Evolutionary conservation across 2,113 vertebrate species (phyloP), one percentile per base, ranked within the genome.

Genomic region (Lepisosteus osseus): DNA sequence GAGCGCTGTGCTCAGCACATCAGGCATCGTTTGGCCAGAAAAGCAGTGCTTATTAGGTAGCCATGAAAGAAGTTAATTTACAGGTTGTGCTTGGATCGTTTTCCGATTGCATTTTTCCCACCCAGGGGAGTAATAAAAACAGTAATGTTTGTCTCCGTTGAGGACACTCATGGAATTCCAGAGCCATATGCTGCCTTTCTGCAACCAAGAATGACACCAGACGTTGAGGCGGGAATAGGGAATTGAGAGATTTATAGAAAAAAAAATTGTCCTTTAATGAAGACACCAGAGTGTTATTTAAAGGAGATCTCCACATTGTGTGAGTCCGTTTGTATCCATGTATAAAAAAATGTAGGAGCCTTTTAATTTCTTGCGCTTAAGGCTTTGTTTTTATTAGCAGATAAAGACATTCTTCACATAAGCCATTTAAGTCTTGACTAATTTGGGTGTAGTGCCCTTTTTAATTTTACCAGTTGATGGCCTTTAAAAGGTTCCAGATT

Each of bases 211-310:
- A 72, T 74, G 72, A 79, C 76, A 74, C 72, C 78, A 63, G 70
- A 76, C 59, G 74, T 44, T 72, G 74, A 67, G 76, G 73, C 71
- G 71, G 71, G 72, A 75, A 76, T 76, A 29, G 61, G 62, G 70
- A 54, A 51, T 67, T 75, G 71, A 43, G 57, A 40, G 59, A 64
- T 76, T 82, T 80, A 70, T 82, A 61, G 59, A 40, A 56, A 61
- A 55, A 17, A 15, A 44, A 41, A 51, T 1, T 68, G 83, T 84
- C 76, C 79, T 76, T 69, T 82, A 81, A 83, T 82, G 79, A 84
- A 87, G 83, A 86, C 78, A 83, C 82, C 81, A 73, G 69, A 78
- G 70, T 42, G 65, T 68, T 51, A 6, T 6, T 51, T 59, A 59
- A 65, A 71, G 54, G 15, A 13, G 43, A 42, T 61, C 61, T 3